phyloP scores from a whole-genome alignment of 1,140 invertebrate species.

The Vollenhovia emeryi region DNA sequence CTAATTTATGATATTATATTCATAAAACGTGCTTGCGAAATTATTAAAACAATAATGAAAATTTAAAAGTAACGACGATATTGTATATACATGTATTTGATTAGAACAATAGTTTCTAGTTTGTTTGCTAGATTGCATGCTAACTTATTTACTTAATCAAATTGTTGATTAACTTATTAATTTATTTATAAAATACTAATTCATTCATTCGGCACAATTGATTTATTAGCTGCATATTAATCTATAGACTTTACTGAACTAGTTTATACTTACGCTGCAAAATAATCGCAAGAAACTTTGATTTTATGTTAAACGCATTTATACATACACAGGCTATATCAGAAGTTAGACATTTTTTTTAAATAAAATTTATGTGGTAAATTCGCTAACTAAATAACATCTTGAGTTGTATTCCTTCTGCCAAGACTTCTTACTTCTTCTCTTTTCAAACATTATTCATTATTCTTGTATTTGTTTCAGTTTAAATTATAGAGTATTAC shows the following conservation, averaged over 20 bases:
- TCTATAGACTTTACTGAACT: constrained; percentile 9
- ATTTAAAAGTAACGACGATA: background rate
- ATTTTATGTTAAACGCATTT: background rate
- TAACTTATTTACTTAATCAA: constrained; percentile 9
- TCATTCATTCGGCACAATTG: constrained; percentile 26
- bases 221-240: constrained; percentile 36
- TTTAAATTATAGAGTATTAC: background rate
- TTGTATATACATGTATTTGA: background rate
- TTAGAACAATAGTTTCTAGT: background rate
- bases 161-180: background rate
- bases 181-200: constrained; percentile 18
- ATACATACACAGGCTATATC: background rate
- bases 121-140: background rate
- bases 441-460: background rate
- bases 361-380: background rate
- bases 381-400: background rate
- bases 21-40: background rate
- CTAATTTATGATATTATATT: background rate
- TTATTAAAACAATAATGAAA: background rate
- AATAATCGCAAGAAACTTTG: background rate
- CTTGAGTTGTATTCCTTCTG: background rate
- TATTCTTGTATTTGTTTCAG: constrained; percentile 10
- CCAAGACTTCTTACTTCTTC: background rate
- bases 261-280: background rate
- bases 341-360: background rate